phyloP scores from a whole-genome alignment of 2,888 invertebrate genomes.

The Eucera pruinosa region DNA sequence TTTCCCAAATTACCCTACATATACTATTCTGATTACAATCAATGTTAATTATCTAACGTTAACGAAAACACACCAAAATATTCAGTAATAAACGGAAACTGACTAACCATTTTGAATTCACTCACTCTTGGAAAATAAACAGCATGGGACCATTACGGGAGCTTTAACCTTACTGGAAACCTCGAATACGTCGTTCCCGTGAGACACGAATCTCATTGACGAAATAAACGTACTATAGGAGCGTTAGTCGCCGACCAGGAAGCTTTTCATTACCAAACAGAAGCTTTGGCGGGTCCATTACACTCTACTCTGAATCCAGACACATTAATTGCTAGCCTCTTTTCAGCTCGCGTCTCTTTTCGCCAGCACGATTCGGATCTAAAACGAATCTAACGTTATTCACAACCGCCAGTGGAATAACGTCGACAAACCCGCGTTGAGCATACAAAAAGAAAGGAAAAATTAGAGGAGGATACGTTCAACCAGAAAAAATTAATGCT shows the following conservation, averaged over 20 bases:
- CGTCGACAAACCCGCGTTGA: constrained; percentile 50
- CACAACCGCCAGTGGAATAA: constrained; percentile 42
- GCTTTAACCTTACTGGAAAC: background rate
- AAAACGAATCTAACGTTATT: constrained; percentile 51
- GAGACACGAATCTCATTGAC: constrained; percentile 14
- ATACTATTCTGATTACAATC: background rate
- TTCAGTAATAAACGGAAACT: background rate
- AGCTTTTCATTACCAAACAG: constrained; percentile 45
- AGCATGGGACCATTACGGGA: background rate
- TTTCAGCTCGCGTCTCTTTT: constrained; percentile 48
- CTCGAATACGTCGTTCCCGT: background rate
- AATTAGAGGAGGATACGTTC: background rate
- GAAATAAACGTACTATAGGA: constrained; percentile 13
- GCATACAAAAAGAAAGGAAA: background rate
- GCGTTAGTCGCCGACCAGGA: constrained; percentile 15
- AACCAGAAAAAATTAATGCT: constrained; percentile 59
- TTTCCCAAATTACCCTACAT: background rate
- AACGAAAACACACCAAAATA: too few species aligned
- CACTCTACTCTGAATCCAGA: constrained; percentile 39
- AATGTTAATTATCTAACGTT: background rate
- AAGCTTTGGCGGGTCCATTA: constrained; percentile 51
- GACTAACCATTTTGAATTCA: background rate
- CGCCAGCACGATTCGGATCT: constrained; percentile 30
- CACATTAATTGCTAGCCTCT: constrained; percentile 61
- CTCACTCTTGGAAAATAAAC: background rate